phyloP scores from a whole-genome alignment of 2,797 vertebrate genomes.

The Hippopotamyrus pictus region DNA sequence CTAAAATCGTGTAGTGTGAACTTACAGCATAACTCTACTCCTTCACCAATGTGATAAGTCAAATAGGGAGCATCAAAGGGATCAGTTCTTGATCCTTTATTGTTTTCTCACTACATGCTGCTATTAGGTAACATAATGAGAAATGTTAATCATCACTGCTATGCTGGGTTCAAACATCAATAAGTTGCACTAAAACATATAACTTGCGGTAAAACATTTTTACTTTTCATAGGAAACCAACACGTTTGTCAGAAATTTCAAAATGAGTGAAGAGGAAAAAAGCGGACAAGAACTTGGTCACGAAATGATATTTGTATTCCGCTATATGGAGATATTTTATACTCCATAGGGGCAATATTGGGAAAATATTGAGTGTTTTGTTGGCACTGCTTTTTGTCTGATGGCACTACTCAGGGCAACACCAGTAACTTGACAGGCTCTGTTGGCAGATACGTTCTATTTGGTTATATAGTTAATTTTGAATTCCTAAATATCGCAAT shows the following conservation, averaged over 20 bases:
- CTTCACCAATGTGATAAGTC: background rate
- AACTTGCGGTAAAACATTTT: background rate
- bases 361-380: too few species aligned
- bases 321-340: too few species aligned
- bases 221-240: background rate
- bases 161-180: background rate
- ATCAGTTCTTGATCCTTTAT: background rate
- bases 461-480: too few species aligned
- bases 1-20: background rate
- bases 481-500: too few species aligned
- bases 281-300: background rate
- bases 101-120: background rate
- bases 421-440: too few species aligned
- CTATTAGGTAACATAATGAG: background rate
- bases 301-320: background rate
- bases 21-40: background rate
- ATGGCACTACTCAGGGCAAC: too few species aligned
- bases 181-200: background rate
- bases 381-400: too few species aligned
- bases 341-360: too few species aligned
- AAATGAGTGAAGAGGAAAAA: background rate
- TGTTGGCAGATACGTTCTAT: too few species aligned
- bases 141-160: background rate
- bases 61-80: background rate
- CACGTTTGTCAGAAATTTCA: background rate